A percentile compares a stretch with the other conserved stretches of the same genome.
Conservation (phyloP, 2,113 vertebrate genomes). For the Mystacornis crossleyi region DNA sequence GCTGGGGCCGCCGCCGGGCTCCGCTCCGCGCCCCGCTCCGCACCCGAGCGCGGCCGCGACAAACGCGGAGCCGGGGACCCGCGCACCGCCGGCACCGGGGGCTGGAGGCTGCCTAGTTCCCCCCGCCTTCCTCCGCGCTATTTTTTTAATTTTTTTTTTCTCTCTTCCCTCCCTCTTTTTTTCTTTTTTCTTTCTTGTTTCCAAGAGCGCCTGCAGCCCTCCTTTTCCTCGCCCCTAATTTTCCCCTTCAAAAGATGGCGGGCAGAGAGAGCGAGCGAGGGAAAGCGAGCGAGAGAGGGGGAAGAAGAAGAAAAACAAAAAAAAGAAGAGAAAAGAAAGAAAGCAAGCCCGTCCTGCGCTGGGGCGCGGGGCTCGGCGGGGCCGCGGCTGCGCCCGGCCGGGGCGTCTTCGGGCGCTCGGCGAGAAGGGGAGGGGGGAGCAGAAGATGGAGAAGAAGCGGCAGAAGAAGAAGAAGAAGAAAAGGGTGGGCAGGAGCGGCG, state of each 20-base stretch:
- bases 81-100: background rate
- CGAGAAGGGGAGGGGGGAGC: background rate
- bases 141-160: background rate
- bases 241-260: conserved; percentile 91
- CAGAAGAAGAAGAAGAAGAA: background rate
- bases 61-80: background rate
- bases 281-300: conserved; percentile 52
- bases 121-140: background rate
- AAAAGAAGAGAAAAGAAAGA: background rate
- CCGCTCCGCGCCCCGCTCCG: background rate
- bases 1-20: background rate
- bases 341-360: background rate
- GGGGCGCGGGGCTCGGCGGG: conserved; percentile 11
- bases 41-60: background rate
- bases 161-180: background rate
- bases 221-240: conserved; percentile 17
- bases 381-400: conserved; percentile 33
- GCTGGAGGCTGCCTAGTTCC: background rate
- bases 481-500: conserved; percentile 14
- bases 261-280: conserved; percentile 74
- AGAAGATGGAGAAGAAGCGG: conserved; percentile 5
- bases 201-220: background rate
- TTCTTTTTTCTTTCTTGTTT: background rate
- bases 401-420: background rate
- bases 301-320: background rate